Conservation (phyloP, 2,113 vertebrate species). For the Aphyosemion australe region DNA sequence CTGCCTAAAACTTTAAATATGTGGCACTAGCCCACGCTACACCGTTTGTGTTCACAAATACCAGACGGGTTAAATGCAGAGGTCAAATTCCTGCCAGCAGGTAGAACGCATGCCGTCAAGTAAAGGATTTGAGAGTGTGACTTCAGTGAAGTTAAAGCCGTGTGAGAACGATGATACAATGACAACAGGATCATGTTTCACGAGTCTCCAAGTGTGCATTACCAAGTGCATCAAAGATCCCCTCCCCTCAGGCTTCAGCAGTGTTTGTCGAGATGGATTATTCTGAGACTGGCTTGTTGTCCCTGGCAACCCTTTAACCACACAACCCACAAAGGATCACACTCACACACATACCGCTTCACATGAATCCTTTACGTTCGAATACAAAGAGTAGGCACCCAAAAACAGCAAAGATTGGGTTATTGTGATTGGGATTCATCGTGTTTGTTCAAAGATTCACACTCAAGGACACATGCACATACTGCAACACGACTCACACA, state of each 20-base stretch:
- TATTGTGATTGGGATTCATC: background rate
- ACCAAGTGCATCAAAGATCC: conserved; percentile 40
- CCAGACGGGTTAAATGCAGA: background rate
- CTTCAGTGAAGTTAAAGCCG: background rate
- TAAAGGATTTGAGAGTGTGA: background rate
- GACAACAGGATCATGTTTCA: conserved; percentile 35
- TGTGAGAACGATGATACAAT: conserved; percentile 25
- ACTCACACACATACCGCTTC: background rate
- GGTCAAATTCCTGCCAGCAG: background rate
- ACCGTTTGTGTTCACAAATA: background rate
- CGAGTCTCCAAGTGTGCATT: conserved; percentile 14
- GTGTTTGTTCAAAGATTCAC: conserved; percentile 16
- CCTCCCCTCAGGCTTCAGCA: conserved; percentile 37
- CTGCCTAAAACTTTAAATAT: too few relatives aligned
- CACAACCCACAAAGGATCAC: conserved; percentile 2
- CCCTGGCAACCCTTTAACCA: conserved; percentile 44
- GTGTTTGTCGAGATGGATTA: conserved; percentile 63
- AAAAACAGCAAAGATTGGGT: conserved; percentile 17
- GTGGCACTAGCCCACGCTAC: too few relatives aligned
- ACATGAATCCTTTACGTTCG: conserved; percentile 15
- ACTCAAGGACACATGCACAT: conserved; percentile 27
- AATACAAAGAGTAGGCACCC: conserved; percentile 7
- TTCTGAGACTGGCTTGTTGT: conserved; percentile 52
- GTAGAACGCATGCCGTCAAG: background rate
- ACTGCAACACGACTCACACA: background rate